Evolutionary conservation across 2,113 vertebrate genomes (phyloP).

Genomic region (Periophthalmus modestus): DNA sequence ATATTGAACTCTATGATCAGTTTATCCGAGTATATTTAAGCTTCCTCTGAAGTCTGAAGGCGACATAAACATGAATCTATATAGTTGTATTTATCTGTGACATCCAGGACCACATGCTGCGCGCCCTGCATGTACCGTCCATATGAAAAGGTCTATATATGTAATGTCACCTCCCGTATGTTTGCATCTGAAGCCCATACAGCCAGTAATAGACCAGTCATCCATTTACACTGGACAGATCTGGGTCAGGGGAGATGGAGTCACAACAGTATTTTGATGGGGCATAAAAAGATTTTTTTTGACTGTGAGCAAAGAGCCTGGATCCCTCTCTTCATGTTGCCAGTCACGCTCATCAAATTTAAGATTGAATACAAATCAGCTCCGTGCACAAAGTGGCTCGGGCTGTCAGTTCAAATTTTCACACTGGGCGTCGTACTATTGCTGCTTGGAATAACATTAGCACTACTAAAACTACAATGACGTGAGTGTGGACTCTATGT

Average conservation of each 20-base stretch:
- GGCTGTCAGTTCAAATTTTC: constrained; percentile 2
- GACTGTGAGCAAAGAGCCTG: not conserved
- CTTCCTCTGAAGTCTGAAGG: not conserved
- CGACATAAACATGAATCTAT: not conserved
- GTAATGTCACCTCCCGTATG: not conserved
- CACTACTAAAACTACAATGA: not conserved
- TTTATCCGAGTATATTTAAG: not conserved
- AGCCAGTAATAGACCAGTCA: constrained; percentile 6
- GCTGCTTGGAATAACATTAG: not conserved
- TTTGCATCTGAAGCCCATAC: constrained; percentile 1
- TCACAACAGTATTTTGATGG: not conserved
- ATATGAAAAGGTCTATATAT: not conserved
- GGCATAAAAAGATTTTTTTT: constrained; percentile 6
- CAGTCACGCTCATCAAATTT: constrained; percentile 12
- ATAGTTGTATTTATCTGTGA: not conserved
- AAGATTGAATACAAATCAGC: constrained; percentile 6
- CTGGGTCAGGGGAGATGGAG: constrained; percentile 1
- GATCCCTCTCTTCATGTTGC: constrained; percentile 5
- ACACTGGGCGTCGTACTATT: not conserved
- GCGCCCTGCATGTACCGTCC: not conserved
- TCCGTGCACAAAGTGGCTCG: not conserved
- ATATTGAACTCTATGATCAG: not conserved
- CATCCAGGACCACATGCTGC: not conserved
- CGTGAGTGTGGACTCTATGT: not conserved
- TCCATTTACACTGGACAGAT: constrained; percentile 3